A percentile compares a stretch with the other conserved stretches of the same genome.
These are phyloP conservation scores for Papilio aristodemus DNA, from an alignment of 1,140 invertebrate genomes.

Conservation along the genomic window DNA sequence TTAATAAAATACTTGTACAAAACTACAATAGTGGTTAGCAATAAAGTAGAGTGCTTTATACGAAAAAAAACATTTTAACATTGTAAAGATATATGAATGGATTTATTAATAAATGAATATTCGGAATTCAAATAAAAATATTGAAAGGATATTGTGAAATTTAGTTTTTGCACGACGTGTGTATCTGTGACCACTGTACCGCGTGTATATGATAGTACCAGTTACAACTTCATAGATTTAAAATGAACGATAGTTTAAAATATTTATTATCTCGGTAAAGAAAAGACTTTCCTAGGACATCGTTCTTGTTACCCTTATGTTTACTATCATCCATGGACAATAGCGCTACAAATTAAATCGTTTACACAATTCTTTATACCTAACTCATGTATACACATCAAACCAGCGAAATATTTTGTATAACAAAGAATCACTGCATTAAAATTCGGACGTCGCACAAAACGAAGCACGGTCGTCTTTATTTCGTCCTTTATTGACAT, in stretches of 20 bases:
- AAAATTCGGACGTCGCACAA: conserved; percentile 11
- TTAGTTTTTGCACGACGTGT: neutral
- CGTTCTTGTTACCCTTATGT: too few species aligned
- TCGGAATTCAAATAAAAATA: neutral
- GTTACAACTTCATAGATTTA: too few species aligned
- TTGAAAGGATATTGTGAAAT: neutral
- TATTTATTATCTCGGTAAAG: too few species aligned
- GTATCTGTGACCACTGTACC: too few species aligned
- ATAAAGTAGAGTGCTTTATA: conserved; percentile 16
- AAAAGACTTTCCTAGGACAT: too few species aligned
- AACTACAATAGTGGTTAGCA: neutral
- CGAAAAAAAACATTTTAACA: neutral
- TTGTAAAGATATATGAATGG: neutral
- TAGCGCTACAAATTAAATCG: too few species aligned
- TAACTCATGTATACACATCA: too few species aligned
- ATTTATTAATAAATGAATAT: conserved; percentile 21
- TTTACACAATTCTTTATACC: too few species aligned
- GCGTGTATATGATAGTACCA: too few species aligned
- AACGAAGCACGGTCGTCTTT: conserved; percentile 3
- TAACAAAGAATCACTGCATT: conserved; percentile 14
- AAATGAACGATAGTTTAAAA: too few species aligned
- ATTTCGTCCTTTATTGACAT: conserved; percentile 17
- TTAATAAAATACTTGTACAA: conserved; percentile 10
- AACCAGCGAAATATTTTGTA: neutral
- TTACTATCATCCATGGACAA: too few species aligned